These are phyloP conservation scores for Eilema sororculum DNA, from an alignment of 2,888 invertebrate genomes.

Conservation along the genomic window DNA sequence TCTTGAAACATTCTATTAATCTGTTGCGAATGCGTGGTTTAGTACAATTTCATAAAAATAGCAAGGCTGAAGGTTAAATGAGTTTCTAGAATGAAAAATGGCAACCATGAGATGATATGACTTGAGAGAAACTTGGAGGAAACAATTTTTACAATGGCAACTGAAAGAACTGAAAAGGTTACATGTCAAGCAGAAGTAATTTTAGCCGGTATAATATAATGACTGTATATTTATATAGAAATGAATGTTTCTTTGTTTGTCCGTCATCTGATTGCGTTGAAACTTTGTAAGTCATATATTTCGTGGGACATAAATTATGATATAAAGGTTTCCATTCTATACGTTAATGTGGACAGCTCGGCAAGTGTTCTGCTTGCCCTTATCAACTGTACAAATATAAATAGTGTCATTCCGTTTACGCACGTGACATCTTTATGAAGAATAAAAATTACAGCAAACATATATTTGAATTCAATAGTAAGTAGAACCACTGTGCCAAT, in stretches of 20 bases:
- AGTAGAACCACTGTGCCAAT: not conserved
- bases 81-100: not conserved
- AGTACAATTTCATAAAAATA: not conserved
- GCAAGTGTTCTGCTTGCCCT: slow-evolving; percentile 29
- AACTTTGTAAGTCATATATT: not conserved
- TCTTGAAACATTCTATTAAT: not conserved
- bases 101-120: too few relatives aligned
- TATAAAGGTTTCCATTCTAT: slow-evolving; percentile 16
- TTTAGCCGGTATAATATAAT: not conserved
- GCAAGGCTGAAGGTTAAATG: not conserved
- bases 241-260: slow-evolving; percentile 4
- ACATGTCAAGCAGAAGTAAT: not conserved
- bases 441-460: slow-evolving; percentile 33
- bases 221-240: not conserved
- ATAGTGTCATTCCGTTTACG: slow-evolving; percentile 32
- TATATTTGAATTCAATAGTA: slow-evolving; percentile 27
- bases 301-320: slow-evolving; percentile 3
- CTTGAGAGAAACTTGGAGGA: not conserved
- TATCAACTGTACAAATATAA: slow-evolving; percentile 45
- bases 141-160: not conserved
- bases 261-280: not conserved
- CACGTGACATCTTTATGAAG: slow-evolving; percentile 43
- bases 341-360: slow-evolving; percentile 16
- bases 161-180: not conserved
- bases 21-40: not conserved